Base-by-base conservation (phyloP, 2,888 invertebrate genomes). In the Melangyna quadrimaculata region DNA sequence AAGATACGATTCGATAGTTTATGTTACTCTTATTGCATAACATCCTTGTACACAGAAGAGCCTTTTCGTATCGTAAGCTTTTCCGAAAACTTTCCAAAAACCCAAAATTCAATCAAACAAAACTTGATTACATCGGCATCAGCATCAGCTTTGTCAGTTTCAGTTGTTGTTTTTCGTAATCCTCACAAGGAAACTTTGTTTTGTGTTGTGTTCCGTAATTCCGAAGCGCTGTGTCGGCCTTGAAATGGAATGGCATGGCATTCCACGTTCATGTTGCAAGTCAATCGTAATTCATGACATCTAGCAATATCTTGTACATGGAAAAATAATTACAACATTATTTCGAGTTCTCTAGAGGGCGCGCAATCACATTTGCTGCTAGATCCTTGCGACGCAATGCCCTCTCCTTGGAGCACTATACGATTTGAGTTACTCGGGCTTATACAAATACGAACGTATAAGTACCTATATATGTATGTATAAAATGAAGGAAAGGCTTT, bases 301-400 rank as follows among this genome's bases (percentile, higher is more conserved):
- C 67, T 37, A 71, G 70, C 74, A 84, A 80, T 80, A 75, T 75
- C 65, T n/a, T 57, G 75, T 79, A 79, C 84, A 84, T 84, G 84
- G 71, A 79, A 84, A 84, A 79, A 84, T 79, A 84, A 84, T 84
- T 79, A 84, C 84, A 84, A 84, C 80, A 84, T 69, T 77, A 80
- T 84, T 84, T 69, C 55, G 57, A 61, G 72, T 80, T 84, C 74
- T 57, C 45, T 63, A 12, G 63, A 67, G n/a, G n/a, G 63, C 55
- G 48, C 17, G 51, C 77, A 71, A 75, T 81, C 65, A 63, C 77
- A 75, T 81, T 81, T 71, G 72, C n/a, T 71, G 67, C 12, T 29
- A 73, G 32, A 55, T 78, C 73, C 78, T 61, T 61, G 45, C 43
- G 19, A 48, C 43, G 12, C 43, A 14, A n/a, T 37, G 32, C 35